Conservation (phyloP, 2,113 vertebrate species). For the Zosterops lateralis region DNA sequence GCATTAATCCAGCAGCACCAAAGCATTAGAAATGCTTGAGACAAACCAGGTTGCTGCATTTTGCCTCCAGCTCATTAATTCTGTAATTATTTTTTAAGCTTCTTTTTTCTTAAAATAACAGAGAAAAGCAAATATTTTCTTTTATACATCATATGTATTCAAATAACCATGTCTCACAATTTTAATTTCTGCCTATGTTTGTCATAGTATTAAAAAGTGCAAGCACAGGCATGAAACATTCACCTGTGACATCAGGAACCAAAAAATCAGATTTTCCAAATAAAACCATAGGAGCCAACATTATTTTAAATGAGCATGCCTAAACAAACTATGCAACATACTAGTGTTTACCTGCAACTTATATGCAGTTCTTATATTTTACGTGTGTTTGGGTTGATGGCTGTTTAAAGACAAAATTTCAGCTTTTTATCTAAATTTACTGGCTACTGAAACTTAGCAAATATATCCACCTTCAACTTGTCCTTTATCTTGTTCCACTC, state of each 20-base stretch:
- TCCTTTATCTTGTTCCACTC: neutral
- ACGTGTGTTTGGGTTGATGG: neutral
- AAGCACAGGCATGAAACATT: neutral
- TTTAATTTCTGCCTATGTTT: neutral
- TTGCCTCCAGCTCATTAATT: neutral
- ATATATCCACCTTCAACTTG: neutral
- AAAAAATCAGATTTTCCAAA: neutral
- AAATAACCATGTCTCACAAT: neutral
- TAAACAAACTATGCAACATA: neutral
- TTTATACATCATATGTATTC: neutral
- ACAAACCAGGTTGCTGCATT: neutral
- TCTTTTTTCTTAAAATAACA: neutral
- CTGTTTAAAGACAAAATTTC: neutral
- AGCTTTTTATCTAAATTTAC: neutral
- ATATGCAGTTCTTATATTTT: neutral
- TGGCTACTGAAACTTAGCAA: neutral
- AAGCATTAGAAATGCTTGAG: neutral
- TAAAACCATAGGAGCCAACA: neutral
- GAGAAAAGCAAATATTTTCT: neutral
- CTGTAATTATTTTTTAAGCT: neutral
- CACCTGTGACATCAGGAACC: neutral
- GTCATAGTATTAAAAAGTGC: neutral
- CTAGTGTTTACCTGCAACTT: neutral
- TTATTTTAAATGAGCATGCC: neutral
- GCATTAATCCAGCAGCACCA: neutral